Conservation (phyloP, 2,113 vertebrate genomes). For the Mus spicilegus region DNA sequence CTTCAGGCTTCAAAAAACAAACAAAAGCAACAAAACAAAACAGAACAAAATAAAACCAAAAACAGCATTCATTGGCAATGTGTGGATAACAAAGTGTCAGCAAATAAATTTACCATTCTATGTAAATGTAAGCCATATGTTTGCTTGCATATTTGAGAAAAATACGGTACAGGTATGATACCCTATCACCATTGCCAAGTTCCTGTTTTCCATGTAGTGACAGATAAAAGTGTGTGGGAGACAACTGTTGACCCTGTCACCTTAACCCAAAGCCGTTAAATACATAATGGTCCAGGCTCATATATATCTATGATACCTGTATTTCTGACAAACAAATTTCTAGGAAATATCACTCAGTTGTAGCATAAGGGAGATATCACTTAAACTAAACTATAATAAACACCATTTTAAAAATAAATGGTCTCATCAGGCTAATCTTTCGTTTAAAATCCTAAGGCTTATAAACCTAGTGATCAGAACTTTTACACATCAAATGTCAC, state of each 20-base stretch:
- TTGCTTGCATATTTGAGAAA: slow-evolving; percentile 36
- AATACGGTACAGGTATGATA: not conserved
- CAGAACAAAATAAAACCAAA: no score
- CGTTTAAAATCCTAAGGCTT: not conserved
- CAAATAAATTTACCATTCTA: not conserved
- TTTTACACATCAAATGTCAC: not conserved
- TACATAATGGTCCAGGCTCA: not conserved
- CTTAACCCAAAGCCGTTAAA: not conserved
- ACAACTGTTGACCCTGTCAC: not conserved
- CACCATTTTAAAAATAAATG: not conserved
- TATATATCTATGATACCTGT: not conserved
- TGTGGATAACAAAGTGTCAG: not conserved
- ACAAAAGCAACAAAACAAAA: no score
- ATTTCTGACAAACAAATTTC: not conserved
- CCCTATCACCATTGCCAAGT: not conserved
- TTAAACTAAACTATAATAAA: not conserved
- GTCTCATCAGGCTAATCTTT: not conserved
- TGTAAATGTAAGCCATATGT: not conserved
- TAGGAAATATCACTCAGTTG: not conserved
- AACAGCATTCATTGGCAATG: not conserved
- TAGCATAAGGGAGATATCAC: not conserved
- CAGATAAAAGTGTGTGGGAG: not conserved
- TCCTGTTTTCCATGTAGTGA: not conserved
- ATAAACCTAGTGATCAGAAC: not conserved
- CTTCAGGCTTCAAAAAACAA: not conserved